A percentile compares a stretch with the other conserved stretches of the same genome.
Evolutionary conservation across 2,113 vertebrate species (phyloP).

Genomic region (Cottus gobio): DNA sequence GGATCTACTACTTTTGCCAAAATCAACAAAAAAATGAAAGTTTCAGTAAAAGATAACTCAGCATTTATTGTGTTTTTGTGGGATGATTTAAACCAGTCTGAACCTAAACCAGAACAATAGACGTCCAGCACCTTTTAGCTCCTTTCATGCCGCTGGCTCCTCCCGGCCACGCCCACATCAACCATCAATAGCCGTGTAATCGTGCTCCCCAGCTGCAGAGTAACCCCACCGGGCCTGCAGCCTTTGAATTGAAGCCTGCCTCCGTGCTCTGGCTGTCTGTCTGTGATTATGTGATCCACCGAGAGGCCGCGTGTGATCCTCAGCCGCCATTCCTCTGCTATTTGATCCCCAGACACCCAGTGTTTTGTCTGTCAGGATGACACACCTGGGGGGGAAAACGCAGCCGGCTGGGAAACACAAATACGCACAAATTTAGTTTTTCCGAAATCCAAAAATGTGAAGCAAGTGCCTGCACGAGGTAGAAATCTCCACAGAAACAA

Average conservation of each 20-base stretch:
- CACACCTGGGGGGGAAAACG: slow-evolving; percentile 10
- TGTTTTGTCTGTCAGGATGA: slow-evolving; percentile 69
- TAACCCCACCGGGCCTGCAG: slow-evolving; percentile 4
- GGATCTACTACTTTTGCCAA: too few species aligned
- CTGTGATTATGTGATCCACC: slow-evolving; percentile 63
- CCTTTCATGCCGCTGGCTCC: neutral
- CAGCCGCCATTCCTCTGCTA: slow-evolving; percentile 43
- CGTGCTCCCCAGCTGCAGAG: slow-evolving; percentile 31
- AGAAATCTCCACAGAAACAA: neutral
- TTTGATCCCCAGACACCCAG: slow-evolving; percentile 59
- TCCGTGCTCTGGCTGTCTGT: slow-evolving; percentile 29
- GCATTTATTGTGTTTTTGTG: neutral
- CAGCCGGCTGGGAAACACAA: slow-evolving; percentile 1
- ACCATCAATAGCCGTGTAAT: slow-evolving; percentile 8
- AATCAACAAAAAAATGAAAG: too few species aligned
- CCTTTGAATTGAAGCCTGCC: slow-evolving; percentile 22
- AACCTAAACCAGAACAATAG: neutral
- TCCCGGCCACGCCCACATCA: neutral
- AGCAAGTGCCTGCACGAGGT: neutral
- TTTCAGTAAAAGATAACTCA: neutral
- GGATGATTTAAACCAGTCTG: neutral
- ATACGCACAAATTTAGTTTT: neutral
- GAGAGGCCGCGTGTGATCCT: slow-evolving; percentile 34
- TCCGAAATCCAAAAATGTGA: slow-evolving; percentile 11
- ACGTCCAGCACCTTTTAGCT: neutral